Base-by-base conservation (phyloP, 2,797 vertebrate genomes). In the Sebastes matsubarae region DNA sequence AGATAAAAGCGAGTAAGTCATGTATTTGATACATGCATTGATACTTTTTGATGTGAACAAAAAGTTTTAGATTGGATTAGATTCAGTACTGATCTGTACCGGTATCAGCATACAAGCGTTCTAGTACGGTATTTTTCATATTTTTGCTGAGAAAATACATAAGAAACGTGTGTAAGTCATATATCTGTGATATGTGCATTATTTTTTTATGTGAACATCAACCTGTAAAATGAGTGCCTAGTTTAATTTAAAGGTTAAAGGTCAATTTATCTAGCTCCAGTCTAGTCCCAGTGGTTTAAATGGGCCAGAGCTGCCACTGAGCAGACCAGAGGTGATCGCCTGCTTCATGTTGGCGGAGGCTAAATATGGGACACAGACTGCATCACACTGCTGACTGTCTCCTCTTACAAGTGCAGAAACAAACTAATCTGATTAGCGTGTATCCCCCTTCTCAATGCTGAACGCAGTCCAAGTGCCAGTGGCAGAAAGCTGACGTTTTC, bases 381-480 rank as follows among this genome's bases (percentile, higher is more conserved):
- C 72, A 68, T 80, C 80, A 61, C 66, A 4, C 72, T 36, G 72
- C 72, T 76, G 79, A 87, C 81, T 82, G 81, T 81, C 79, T 83
- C 74, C 68, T 88, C 85, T 87, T 88, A 91, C 83, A 90, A 89
- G 81, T 82, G 73, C 85, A 87, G 81, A 83, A 83, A 85, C 84
- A 92, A 68, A 76, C 80, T 92, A 91, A 92, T 91, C 81, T 90
- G 85, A 93, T 92, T 93, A 92, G 73, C 16, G 77, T 77, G 80
- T 77, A 75, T 88, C 84, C 81, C 75, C 77, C 88, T 82, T 90
- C 85, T 80, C 78, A n/a, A 18, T 29, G 71, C 83, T 89, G 90
- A 89, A 77, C 6, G 1, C 22, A 34, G 77, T 71, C 87, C 88
- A 88, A 84, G 69, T 54, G 82, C 84, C 79, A 2, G 27, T 68